phyloP scores from a whole-genome alignment of 2,888 invertebrate genomes.

The Drosophila nigricruria region DNA sequence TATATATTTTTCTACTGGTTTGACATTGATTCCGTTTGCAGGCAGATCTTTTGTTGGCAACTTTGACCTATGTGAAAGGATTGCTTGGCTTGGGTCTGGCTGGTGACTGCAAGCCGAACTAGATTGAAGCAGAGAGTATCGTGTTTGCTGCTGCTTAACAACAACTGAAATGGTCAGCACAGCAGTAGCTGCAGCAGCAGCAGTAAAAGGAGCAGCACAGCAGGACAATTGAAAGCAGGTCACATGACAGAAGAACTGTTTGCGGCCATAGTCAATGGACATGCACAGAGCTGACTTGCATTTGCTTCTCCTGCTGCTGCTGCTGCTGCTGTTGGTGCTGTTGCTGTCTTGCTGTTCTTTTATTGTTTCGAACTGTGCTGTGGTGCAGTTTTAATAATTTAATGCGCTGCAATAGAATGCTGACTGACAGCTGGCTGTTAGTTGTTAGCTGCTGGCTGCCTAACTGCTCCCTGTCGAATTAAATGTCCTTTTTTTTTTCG shows the following conservation, averaged over 20 bases:
- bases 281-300: slow-evolving; percentile 35
- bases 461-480: slow-evolving; percentile 20
- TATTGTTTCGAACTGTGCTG: slow-evolving; percentile 11
- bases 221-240: slow-evolving; percentile 11
- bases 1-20: slow-evolving; percentile 4
- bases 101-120: slow-evolving; percentile 5
- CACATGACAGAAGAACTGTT: slow-evolving; percentile 5
- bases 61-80: slow-evolving; percentile 32
- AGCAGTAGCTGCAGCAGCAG: slow-evolving; percentile 5
- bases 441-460: slow-evolving; percentile 5
- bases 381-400: slow-evolving; percentile 72
- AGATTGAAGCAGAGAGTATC: slow-evolving; percentile 22
- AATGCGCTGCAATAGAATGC: slow-evolving; percentile 69
- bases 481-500: slow-evolving; percentile 54
- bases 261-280: slow-evolving; percentile 32
- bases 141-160: slow-evolving; percentile 37
- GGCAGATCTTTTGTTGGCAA: slow-evolving; percentile 20
- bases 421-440: slow-evolving; percentile 39
- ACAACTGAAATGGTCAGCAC: slow-evolving; percentile 28
- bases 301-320: slow-evolving; percentile 4
- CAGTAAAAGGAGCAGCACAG: slow-evolving; percentile 18
- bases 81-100: not conserved
- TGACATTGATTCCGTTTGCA: slow-evolving; percentile 36
- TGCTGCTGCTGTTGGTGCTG: not conserved
- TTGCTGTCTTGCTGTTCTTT: slow-evolving; percentile 11